Evolutionary conservation across 2,888 invertebrate genomes (phyloP).

Genomic region (Temnothorax unifasciatus): DNA sequence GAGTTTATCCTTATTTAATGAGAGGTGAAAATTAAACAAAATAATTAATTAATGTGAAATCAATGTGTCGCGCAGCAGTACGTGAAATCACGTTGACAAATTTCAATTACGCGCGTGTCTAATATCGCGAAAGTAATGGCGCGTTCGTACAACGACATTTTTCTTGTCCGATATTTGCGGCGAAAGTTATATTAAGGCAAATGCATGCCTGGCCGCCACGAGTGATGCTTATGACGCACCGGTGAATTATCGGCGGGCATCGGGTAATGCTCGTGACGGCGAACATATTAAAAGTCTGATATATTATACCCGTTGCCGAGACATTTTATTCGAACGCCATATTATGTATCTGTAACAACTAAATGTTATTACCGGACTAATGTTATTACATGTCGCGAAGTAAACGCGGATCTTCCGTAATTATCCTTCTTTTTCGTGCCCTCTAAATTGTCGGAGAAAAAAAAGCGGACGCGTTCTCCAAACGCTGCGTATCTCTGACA

Average conservation of each 20-base stretch:
- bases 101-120: neutral
- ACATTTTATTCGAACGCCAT: constrained; percentile 17
- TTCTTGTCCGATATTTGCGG: neutral
- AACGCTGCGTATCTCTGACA: neutral
- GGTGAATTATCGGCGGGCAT: constrained; percentile 46
- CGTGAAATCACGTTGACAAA: constrained; percentile 6
- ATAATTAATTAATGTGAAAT: constrained; percentile 38
- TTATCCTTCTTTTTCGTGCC: neutral
- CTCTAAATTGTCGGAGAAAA: neutral
- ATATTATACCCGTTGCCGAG: constrained; percentile 23
- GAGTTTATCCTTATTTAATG: constrained; percentile 35
- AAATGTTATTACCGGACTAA: too few species aligned
- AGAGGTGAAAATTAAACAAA: constrained; percentile 19
- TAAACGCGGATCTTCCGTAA: neutral
- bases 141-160: constrained; percentile 8
- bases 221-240: constrained; percentile 46
- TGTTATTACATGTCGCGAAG: neutral
- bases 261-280: constrained; percentile 43
- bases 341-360: constrained; percentile 18
- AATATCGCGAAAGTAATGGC: neutral
- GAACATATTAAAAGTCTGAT: constrained; percentile 50
- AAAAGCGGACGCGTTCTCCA: neutral
- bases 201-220: constrained; percentile 17
- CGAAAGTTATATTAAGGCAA: constrained; percentile 39
- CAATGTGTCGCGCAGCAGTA: neutral